Evolutionary conservation across 2,797 vertebrate genomes (phyloP), one percentile per base, ranked within the genome.

Genomic region (Philypnodon macrostomus): DNA sequence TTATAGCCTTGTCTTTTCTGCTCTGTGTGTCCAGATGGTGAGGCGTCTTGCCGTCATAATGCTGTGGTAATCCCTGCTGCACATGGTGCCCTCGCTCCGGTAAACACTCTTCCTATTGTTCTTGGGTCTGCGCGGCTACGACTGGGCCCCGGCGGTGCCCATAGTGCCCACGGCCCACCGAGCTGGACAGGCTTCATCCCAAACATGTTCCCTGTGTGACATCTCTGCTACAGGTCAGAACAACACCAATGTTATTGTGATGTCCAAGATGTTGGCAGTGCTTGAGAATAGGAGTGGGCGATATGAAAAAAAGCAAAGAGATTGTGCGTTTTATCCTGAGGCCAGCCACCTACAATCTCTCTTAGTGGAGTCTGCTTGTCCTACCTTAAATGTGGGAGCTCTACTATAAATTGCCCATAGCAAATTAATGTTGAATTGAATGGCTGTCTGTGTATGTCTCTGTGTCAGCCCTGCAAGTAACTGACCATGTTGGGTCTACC

Each of bases 51-150:
- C 79, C 76, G 75, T 66, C 72, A 70, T 81, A 81, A 84, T 85
- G 75, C 80, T 63, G 66, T 72, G 63, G 59, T 85, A 84, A 86
- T 86, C 82, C 85, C 74, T 63, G 51, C 70, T 75, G 78, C 80
- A 87, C 82, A 88, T 84, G 82, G 79, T 77, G 70, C 79, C 74
- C 77, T 81, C 63, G 48, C 74, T 76, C 72, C 50, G 31, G 73
- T 77, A 76, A 83, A 81, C 67, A 75, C 73, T 80, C 75, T 63
- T 70, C 70, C 80, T 58, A 78, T 83, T 86, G 80, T 84, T 73
- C 57, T 56, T 39, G 47, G 67, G 70, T 54, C 67, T 70, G 62
- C 4, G 56, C 64, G 73, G 35, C 23, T 53, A 58, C 47, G 42
- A 29, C 37, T 21, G 7, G 6, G 47, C 40, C 48, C 50, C 47